Conservation (phyloP, 2,113 vertebrate species). For the Tapirus terrestris region DNA sequence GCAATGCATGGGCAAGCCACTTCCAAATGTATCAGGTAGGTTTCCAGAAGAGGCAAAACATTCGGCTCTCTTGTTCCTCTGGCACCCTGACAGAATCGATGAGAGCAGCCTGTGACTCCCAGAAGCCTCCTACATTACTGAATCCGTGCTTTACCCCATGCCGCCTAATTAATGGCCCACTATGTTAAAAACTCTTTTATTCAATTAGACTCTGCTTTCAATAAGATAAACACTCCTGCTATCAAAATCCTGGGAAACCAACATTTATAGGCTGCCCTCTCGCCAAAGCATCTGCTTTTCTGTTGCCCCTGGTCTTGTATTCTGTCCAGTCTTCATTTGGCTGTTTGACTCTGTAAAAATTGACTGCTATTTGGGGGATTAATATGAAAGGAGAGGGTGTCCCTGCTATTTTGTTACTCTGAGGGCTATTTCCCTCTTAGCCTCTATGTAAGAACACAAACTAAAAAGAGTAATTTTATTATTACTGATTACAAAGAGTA, state of each 20-base stretch:
- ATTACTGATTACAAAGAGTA: conserved; percentile 43
- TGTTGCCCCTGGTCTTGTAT: not conserved
- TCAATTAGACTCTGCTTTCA: conserved; percentile 80
- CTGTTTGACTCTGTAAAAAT: conserved; percentile 15
- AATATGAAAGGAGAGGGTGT: not conserved
- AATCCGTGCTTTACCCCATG: conserved; percentile 71
- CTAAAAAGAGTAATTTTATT: not conserved
- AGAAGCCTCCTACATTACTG: conserved; percentile 76
- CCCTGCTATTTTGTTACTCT: not conserved
- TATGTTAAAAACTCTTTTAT: conserved; percentile 80
- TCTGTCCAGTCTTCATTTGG: not conserved
- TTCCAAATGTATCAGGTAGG: conserved; percentile 85
- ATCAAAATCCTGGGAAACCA: conserved; percentile 71
- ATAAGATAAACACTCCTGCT: conserved; percentile 69
- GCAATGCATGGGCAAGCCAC: conserved; percentile 68
- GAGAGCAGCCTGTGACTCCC: conserved; percentile 76
- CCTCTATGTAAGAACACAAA: not conserved
- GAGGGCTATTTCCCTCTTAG: not conserved
- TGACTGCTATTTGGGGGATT: not conserved
- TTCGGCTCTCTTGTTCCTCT: conserved; percentile 52
- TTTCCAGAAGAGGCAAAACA: conserved; percentile 72
- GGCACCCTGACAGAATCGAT: conserved; percentile 81
- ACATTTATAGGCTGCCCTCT: conserved; percentile 30
- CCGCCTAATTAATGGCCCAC: conserved; percentile 79
- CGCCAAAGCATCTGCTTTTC: conserved; percentile 57